These are phyloP conservation scores for Colletes gigas DNA, from an alignment of 1,140 invertebrate genomes.

Conservation along the genomic window DNA sequence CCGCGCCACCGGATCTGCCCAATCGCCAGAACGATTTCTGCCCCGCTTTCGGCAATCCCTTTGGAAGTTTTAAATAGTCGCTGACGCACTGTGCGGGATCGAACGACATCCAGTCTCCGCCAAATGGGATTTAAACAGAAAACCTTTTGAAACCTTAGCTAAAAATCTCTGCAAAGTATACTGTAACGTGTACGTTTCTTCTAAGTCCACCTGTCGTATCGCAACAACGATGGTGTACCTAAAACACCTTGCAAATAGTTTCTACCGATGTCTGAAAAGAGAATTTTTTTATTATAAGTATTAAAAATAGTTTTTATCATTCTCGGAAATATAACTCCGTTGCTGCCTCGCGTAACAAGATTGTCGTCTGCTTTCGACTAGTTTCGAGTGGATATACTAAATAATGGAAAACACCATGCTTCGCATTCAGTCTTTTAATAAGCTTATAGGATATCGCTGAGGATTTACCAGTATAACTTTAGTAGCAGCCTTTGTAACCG, in stretches of 20 bases:
- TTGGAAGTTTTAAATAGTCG: background rate
- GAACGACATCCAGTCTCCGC: background rate
- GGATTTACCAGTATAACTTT: constrained; percentile 29
- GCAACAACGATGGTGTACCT: too few species aligned
- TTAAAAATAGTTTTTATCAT: background rate
- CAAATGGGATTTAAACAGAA: background rate
- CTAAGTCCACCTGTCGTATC: too few species aligned
- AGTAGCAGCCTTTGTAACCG: constrained; percentile 16
- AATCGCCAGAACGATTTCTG: background rate
- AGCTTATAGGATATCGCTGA: constrained; percentile 3
- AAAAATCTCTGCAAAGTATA: background rate
- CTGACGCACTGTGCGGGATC: background rate
- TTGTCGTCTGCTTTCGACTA: too few species aligned
- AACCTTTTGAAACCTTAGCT: background rate
- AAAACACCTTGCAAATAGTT: too few species aligned
- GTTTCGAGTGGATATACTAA: background rate
- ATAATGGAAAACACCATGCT: background rate
- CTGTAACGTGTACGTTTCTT: too few species aligned
- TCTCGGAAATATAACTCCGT: too few species aligned
- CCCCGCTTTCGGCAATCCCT: background rate
- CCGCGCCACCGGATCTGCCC: background rate
- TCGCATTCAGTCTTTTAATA: constrained; percentile 18
- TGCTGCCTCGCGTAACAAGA: too few species aligned
- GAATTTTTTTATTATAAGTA: too few species aligned
- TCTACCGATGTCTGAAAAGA: too few species aligned